Evolutionary conservation across 2,888 invertebrate genomes (phyloP), one percentile per base, ranked within the genome.

Genomic region (Aporophyla lueneburgensis): DNA sequence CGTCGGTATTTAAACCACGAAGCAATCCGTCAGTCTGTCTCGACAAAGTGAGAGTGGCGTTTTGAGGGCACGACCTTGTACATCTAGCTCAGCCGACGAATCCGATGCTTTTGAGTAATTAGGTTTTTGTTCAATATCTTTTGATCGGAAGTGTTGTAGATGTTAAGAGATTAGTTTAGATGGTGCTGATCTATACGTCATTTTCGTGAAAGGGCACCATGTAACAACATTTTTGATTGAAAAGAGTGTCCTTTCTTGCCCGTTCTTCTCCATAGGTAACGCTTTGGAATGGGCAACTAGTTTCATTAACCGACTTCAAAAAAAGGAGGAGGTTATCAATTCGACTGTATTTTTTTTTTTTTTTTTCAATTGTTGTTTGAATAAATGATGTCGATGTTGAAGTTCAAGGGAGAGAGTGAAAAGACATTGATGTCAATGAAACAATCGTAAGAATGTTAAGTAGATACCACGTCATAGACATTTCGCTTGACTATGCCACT

Each of bases 1-100:
- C 59, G 54, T 70, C 5, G 43, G 69, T 72, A 73, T 80, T 83
- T 71, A 68, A 74, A 68, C 51, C 62, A 63, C 85, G 51, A 83
- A 81, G 74, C 71, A 81, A 69, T 84, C 69, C 43, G 84, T 74
- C 65, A 24, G 81, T 81, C 76, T 46, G 80, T 80, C 80, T 77
- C 53, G 14, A 49, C 69, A 67, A 87, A 87, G 87, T 85, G 87
- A 87, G 87, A 87, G 87, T 80, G 74, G 76, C 58, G 33, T 81
- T 85, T 87, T 81, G 85, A 80, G 87, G 87, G 69, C 87, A 71
- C 77, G 87, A 77, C 87, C 87, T 87, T 87, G 81, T 46, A n/a
- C 51, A 67, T 67, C n/a, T 54, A 59, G 74, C 74, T 81, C 74
- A 69, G 63, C 67, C 63, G 69, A 71, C 74, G 78, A 83, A 74